These are phyloP conservation scores for Cantharis flavilabris DNA, from an alignment of 2,888 invertebrate genomes.

Conservation along the genomic window DNA sequence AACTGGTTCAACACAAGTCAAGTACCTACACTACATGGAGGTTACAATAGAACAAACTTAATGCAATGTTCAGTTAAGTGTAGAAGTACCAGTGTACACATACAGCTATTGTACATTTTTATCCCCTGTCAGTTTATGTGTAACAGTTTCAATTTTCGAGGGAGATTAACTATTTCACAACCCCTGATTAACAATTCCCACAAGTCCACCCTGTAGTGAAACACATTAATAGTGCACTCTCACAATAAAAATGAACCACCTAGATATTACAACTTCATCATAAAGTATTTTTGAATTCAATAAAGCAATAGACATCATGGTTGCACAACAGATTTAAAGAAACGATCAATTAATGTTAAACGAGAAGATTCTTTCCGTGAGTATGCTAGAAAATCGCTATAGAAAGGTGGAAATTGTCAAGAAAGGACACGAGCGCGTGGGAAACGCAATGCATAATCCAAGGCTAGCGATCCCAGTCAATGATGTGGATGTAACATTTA, in stretches of 20 bases:
- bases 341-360: not conserved
- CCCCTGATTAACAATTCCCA: conserved; percentile 19
- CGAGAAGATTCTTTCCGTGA: not conserved
- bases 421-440: not conserved
- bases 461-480: not conserved
- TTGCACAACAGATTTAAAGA: not conserved
- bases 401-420: not conserved
- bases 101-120: conserved; percentile 10
- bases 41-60: not conserved
- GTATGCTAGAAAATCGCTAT: not conserved
- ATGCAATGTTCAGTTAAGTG: not conserved
- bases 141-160: conserved; percentile 7
- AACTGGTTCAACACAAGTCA: not conserved
- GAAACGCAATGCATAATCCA: not conserved
- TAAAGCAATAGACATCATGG: not conserved
- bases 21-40: not conserved
- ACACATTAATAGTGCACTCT: not conserved
- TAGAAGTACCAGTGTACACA: not conserved
- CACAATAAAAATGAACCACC: not conserved
- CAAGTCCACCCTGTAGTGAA: conserved; percentile 9
- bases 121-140: not conserved
- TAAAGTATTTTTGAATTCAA: not conserved
- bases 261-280: not conserved
- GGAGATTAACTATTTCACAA: conserved; percentile 17
- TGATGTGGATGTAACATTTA: not conserved